phyloP scores from a whole-genome alignment of 1,140 invertebrate species.

The Drosophila santomea region DNA sequence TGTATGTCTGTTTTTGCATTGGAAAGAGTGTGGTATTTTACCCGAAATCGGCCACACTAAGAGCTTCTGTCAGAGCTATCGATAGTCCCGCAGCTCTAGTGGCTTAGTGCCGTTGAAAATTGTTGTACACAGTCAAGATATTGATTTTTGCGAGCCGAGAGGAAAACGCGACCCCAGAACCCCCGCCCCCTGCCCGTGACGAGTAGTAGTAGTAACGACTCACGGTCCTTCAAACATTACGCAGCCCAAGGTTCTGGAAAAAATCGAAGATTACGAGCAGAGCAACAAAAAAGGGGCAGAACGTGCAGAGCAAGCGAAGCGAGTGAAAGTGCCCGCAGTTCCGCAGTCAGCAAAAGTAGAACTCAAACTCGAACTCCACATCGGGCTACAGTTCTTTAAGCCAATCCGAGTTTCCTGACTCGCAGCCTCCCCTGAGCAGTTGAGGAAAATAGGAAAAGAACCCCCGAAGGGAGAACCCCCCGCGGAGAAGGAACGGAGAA shows the following conservation, averaged over 20 bases:
- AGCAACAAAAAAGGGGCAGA: constrained; percentile 33
- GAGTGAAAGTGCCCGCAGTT: constrained; percentile 69
- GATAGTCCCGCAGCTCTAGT: background rate
- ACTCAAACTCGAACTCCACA: constrained; percentile 14
- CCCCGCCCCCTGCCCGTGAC: constrained; percentile 58
- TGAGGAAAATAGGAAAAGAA: constrained; percentile 1
- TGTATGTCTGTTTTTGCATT: too few species aligned
- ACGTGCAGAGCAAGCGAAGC: constrained; percentile 68
- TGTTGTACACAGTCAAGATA: constrained; percentile 75
- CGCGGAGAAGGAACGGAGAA: constrained; percentile 27
- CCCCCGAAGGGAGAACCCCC: constrained; percentile 31
- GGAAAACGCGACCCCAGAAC: constrained; percentile 46
- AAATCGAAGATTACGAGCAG: constrained; percentile 35
- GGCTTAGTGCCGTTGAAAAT: constrained; percentile 28
- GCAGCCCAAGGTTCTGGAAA: constrained; percentile 66
- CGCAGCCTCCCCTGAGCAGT: constrained; percentile 44
- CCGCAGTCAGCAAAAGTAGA: constrained; percentile 42
- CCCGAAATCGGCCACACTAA: background rate
- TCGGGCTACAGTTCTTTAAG: constrained; percentile 5
- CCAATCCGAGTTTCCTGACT: constrained; percentile 21
- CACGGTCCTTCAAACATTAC: constrained; percentile 78
- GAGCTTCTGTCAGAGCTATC: background rate
- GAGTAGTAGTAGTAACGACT: constrained; percentile 74
- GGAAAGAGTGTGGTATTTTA: background rate
- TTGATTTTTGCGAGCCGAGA: constrained; percentile 59